phyloP scores from a whole-genome alignment of 2,797 vertebrate genomes.

The Bradypodion ventrale region DNA sequence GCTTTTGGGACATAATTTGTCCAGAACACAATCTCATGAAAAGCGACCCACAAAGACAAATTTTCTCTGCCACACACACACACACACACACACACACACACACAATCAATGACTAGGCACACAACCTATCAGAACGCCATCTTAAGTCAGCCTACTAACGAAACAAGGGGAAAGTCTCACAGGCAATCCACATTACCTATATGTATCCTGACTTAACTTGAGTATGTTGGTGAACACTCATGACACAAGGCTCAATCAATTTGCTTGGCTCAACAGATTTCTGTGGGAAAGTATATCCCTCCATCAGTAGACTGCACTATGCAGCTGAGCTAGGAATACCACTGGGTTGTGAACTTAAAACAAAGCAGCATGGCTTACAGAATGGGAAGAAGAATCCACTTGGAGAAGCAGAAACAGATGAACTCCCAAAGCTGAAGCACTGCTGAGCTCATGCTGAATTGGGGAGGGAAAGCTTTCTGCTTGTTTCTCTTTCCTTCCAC shows the following conservation, averaged over 20 bases:
- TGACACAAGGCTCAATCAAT: background rate
- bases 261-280: background rate
- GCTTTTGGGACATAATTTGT: background rate
- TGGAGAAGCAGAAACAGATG: background rate
- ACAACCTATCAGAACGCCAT: background rate
- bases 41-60: background rate
- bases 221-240: background rate
- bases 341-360: background rate
- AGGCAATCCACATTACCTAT: background rate
- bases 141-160: background rate
- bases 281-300: background rate
- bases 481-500: background rate
- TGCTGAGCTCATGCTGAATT: background rate
- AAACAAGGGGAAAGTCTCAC: background rate
- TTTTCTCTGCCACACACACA: background rate
- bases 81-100: too few relatives aligned
- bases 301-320: background rate
- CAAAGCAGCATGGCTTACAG: background rate
- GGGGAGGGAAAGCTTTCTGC: background rate
- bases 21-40: background rate
- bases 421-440: background rate
- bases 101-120: too few relatives aligned
- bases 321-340: background rate
- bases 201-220: too few relatives aligned
- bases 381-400: background rate